Evolutionary conservation across 2,113 vertebrate genomes (phyloP), one percentile per base, ranked within the genome.

Genomic region (Pionites leucogaster): DNA sequence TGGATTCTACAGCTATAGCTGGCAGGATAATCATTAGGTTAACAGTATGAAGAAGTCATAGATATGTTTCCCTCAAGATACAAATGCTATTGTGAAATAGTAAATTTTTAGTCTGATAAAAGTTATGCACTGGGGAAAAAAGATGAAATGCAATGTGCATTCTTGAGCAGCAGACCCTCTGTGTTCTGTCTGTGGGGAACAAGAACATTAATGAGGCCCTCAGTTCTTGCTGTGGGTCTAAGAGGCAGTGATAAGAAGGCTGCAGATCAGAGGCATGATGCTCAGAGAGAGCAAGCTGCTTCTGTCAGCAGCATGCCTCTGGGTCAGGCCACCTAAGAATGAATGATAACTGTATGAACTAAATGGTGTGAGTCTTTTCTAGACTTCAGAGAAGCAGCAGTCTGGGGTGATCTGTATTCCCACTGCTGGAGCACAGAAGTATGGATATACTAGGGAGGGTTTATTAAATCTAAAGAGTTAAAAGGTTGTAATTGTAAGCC

Each of bases 141-240:
- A 74, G n/a, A 52, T 47, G 37, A 83, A 90, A 75, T 60, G 74
- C 12, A 42, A 6, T 12, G 13, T 55, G n/a, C 22, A 4, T 67
- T 74, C 37, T 59, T 81, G 24, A 86, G 68, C 41, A 57, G 37
- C 22, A 86, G 49, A 41, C 18, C 17, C n/a, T 92, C 64, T 60
- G 78, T 17, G 50, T 78, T 59, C 69, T 75, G 2, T 37, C 8
- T 42, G 15, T 10, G 13, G 24, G 42, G 9, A 84, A 41, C 15
- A 29, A 52, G n/a, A 60, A 74, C 5, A 4, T 31, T 57, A 71
- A 33, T 9, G 28, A 62, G 33, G n/a, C 41, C 16, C 8, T 78
- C 12, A 7, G 37, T 17, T 67, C 39, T 62, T 0, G 0, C 33
- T 0, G 3, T 69, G 39, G 18, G 41, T 76, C 64, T 1, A 6